Evolutionary conservation across 2,113 vertebrate genomes (phyloP), one percentile per base, ranked within the genome.

Genomic region (Platichthys flesus): DNA sequence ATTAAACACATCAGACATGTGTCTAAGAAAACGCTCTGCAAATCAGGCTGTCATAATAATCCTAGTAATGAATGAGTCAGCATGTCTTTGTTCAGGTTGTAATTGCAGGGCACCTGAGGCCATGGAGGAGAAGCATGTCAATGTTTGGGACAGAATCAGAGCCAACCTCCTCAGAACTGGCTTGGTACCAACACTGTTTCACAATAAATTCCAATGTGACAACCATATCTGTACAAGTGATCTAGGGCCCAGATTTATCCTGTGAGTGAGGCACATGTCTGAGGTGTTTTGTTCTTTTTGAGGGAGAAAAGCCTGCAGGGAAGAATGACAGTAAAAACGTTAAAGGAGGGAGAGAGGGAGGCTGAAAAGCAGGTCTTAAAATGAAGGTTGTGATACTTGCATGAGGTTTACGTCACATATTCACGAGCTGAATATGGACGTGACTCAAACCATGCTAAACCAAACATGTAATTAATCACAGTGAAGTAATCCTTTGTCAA

Each of bases 141-240:
- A 35, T 12, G 62, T 62, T 35, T 35, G 71, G 47, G 78, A 67
- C 61, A 23, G 5, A 40, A 63, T 42, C 55, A 70, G 55, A 76
- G 52, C 55, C 69, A 61, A 60, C 60, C 76, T 79, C 76, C 47
- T 15, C 24, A 55, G 49, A 0, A 16, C 72, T 85, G 82, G 85
- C 81, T 0, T 1, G 0, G n/a, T 10, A 75, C 76, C 87, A 84
- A 65, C 56, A 23, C 83, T 83, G 81, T 83, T 92, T 86, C 87
- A 87, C 88, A 90, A 92, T 79, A 88, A 84, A 88, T 92, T 86
- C 82, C 71, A 89, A 74, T 81, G 89, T 86, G 77, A 87, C 81
- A 84, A 23, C 42, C 49, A 88, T 83, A 92, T 89, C 88, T 79
- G 66, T 65, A 60, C 18, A 52, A 61, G 28, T 35, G 58, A 91